Conservation (phyloP, 2,888 invertebrate species). For the Spatulosminthurus flaviceps region DNA sequence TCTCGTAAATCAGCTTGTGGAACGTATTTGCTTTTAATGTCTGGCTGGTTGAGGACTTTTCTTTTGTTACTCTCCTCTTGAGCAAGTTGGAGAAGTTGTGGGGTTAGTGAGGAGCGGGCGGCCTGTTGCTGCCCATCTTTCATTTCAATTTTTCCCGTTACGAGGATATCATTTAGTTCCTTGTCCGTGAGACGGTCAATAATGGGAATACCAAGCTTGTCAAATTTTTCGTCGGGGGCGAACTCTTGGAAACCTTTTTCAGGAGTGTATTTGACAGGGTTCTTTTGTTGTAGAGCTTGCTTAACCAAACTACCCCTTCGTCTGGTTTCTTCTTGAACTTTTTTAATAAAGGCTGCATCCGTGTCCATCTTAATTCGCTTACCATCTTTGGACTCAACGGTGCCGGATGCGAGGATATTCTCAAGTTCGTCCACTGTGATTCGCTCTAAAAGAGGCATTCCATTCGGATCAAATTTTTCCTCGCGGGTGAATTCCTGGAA, state of each 20-base stretch:
- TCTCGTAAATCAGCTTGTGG: neutral
- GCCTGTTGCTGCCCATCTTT: neutral
- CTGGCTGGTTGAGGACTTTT: neutral
- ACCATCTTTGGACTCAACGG: neutral
- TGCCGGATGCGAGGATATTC: neutral
- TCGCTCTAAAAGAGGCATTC: neutral
- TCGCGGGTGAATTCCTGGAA: slow-evolving; percentile 8
- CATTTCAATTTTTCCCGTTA: neutral
- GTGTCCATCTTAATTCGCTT: too few relatives aligned
- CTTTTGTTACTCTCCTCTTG: neutral
- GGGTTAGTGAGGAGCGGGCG: neutral
- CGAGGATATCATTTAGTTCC: neutral
- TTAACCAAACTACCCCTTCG: too few relatives aligned
- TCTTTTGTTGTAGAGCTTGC: too few relatives aligned
- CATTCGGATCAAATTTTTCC: slow-evolving; percentile 5
- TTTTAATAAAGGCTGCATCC: too few relatives aligned
- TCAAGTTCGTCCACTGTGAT: slow-evolving; percentile 15
- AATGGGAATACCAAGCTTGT: slow-evolving; percentile 8
- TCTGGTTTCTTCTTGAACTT: too few relatives aligned
- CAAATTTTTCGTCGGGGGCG: neutral
- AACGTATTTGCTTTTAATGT: neutral
- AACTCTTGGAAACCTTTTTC: neutral
- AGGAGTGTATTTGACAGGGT: too few relatives aligned
- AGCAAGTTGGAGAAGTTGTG: neutral
- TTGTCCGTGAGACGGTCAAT: neutral